phyloP scores from a whole-genome alignment of 1,140 invertebrate genomes.

The Parasteatoda tepidariorum region DNA sequence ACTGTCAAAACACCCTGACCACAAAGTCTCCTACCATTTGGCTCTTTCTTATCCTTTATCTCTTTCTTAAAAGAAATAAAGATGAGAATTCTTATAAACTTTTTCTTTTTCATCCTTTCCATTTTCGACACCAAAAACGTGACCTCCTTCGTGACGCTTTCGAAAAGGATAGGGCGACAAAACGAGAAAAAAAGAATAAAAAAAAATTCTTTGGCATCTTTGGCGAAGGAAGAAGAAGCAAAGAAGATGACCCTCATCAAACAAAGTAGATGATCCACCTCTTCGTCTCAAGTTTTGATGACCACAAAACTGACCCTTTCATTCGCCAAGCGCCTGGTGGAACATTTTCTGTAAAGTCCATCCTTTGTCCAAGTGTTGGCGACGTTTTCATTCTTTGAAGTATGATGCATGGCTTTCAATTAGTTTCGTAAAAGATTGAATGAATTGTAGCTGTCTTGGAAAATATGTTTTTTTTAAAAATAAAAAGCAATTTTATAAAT shows the following conservation, averaged over 20 bases:
- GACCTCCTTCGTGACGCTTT: slow-evolving; percentile 35
- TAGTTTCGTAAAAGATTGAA: too few species aligned
- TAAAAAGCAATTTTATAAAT: too few species aligned
- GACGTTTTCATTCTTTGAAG: too few species aligned
- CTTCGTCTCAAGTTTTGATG: background rate
- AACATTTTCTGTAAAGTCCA: background rate
- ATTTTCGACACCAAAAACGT: background rate
- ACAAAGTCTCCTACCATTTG: slow-evolving; percentile 8
- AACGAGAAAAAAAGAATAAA: slow-evolving; percentile 39
- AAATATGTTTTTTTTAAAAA: too few species aligned
- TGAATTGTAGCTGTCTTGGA: too few species aligned
- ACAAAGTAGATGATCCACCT: slow-evolving; percentile 25
- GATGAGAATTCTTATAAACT: background rate
- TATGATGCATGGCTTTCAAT: too few species aligned
- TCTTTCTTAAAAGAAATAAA: background rate
- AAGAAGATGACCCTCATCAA: slow-evolving; percentile 26
- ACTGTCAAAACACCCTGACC: slow-evolving; percentile 52
- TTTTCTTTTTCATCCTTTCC: background rate
- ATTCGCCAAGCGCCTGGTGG: background rate
- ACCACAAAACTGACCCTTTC: background rate
- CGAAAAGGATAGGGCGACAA: slow-evolving; percentile 10
- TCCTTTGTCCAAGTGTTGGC: background rate
- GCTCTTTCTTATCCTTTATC: background rate
- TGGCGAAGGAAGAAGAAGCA: background rate
- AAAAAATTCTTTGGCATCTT: background rate